A percentile compares a stretch with the other conserved stretches of the same genome.
Conservation (phyloP, 2,113 vertebrate genomes). For the Solea senegalensis region DNA sequence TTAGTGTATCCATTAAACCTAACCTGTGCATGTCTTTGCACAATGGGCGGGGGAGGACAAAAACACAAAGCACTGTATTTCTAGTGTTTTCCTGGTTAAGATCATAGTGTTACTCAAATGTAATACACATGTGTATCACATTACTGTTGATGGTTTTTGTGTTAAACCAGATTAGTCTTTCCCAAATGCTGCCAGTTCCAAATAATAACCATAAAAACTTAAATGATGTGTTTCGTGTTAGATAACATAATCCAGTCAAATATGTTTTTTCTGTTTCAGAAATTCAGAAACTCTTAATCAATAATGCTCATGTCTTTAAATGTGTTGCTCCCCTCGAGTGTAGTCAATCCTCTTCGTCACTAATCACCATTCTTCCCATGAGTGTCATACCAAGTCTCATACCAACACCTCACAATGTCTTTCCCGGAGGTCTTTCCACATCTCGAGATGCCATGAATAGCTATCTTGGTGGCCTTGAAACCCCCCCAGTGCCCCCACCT, state of each 20-base stretch:
- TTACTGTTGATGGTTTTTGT: too few species aligned
- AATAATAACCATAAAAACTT: neutral
- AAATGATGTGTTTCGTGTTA: too few species aligned
- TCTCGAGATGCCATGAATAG: slow-evolving; percentile 68
- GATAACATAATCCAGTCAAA: too few species aligned
- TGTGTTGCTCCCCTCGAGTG: neutral
- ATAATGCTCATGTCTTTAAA: slow-evolving; percentile 5
- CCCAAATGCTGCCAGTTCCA: neutral
- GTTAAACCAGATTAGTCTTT: too few species aligned
- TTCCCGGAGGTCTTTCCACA: slow-evolving; percentile 73
- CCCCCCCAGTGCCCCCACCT: slow-evolving; percentile 35
- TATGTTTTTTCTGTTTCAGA: too few species aligned
- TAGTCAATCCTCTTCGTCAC: slow-evolving; percentile 36
- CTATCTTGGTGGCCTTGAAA: slow-evolving; percentile 75
- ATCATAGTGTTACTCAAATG: neutral
- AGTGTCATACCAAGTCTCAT: slow-evolving; percentile 63
- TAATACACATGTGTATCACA: too few species aligned
- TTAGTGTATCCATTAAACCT: too few species aligned
- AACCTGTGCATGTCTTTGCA: too few species aligned
- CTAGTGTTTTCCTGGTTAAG: neutral
- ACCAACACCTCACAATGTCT: slow-evolving; percentile 71
- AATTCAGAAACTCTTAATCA: neutral
- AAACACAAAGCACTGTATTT: neutral
- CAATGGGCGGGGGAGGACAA: too few species aligned
- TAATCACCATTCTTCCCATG: slow-evolving; percentile 70